Conservation (phyloP, 1,140 invertebrate species). For the Phymastichus coffea region DNA sequence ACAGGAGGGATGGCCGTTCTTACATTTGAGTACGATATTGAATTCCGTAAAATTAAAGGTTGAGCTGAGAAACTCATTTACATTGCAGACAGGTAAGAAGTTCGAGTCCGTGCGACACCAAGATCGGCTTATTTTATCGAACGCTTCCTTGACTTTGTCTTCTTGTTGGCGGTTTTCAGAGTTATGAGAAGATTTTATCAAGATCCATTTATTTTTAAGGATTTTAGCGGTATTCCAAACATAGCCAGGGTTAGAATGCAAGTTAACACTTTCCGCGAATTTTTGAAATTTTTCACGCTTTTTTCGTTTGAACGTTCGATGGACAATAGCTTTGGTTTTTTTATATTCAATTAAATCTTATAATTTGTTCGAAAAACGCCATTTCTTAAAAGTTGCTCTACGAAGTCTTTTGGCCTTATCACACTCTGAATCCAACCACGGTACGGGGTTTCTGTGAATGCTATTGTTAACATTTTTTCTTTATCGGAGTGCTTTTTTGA, state of each 20-base stretch:
- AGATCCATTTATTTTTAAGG: slow-evolving; percentile 6
- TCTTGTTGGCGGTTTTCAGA: no score
- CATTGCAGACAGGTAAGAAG: background rate
- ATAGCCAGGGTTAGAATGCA: background rate
- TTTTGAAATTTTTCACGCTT: slow-evolving; percentile 8
- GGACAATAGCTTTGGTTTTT: background rate
- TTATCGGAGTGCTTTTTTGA: background rate
- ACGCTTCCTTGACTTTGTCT: background rate
- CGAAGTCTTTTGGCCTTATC: slow-evolving; percentile 6
- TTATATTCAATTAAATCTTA: slow-evolving; percentile 23
- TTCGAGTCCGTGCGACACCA: background rate
- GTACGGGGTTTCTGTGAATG: slow-evolving; percentile 11
- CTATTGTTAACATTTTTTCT: background rate
- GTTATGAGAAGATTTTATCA: no score
- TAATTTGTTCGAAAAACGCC: background rate
- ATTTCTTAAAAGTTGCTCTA: slow-evolving; percentile 23
- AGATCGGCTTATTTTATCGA: background rate
- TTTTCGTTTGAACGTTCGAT: slow-evolving; percentile 23
- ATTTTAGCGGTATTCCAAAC: slow-evolving; percentile 6
- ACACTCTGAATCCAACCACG: slow-evolving; percentile 29
- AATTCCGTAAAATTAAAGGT: background rate
- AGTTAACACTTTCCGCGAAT: background rate
- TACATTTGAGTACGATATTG: background rate
- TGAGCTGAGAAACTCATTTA: background rate
- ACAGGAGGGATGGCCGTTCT: no score